Evolutionary conservation across 2,888 invertebrate species (phyloP).

Genomic region (Agrochola litura): DNA sequence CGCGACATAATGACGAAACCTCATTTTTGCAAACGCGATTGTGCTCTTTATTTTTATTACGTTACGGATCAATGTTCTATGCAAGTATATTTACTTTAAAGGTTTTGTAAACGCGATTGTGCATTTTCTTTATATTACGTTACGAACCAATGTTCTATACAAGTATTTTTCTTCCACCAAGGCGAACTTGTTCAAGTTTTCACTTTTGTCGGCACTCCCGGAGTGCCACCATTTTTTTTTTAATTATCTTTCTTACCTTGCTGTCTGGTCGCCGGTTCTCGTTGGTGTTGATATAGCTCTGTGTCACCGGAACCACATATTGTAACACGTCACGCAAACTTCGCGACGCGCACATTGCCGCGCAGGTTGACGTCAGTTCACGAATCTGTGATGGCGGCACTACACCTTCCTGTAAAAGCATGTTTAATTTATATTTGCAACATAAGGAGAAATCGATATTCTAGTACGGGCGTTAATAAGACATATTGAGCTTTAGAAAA

Average conservation of each 20-base stretch:
- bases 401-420: conserved; percentile 77
- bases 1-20: too few species aligned
- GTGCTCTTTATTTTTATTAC: too few species aligned
- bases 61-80: too few species aligned
- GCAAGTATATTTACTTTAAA: too few species aligned
- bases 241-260: conserved; percentile 70
- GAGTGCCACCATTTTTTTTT: not conserved
- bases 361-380: conserved; percentile 92
- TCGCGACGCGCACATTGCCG: conserved; percentile 94
- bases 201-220: too few species aligned
- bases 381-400: conserved; percentile 78
- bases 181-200: too few species aligned
- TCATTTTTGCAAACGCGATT: too few species aligned
- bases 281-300: conserved; percentile 69
- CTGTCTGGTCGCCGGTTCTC: conserved; percentile 76
- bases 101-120: too few species aligned
- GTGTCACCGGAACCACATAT: conserved; percentile 84
- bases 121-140: too few species aligned
- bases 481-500: not conserved
- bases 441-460: not conserved
- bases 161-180: too few species aligned
- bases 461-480: not conserved
- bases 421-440: not conserved
- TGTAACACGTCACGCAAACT: conserved; percentile 85
- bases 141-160: too few species aligned